Percentiles rank a stretch among this genome's conserved stretches.
Conservation (phyloP, 2,888 invertebrate species). For the Nematopogon swammerdamellus region DNA sequence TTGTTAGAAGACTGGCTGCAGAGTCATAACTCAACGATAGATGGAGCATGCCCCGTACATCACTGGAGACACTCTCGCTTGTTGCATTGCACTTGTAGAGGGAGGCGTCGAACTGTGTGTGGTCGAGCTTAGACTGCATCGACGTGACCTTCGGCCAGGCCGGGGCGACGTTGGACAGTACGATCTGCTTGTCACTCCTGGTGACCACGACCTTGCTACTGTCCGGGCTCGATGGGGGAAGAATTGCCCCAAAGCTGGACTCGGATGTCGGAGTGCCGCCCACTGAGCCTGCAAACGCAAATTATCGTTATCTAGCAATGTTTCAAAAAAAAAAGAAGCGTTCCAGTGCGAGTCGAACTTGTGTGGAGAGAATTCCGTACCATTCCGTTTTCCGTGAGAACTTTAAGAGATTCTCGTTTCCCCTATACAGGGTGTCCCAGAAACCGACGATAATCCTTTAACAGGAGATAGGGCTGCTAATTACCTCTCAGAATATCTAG, state of each 20-base stretch:
- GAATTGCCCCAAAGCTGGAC: neutral
- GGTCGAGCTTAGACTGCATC: conserved; percentile 64
- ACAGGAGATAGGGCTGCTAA: too few relatives aligned
- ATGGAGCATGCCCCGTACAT: conserved; percentile 60
- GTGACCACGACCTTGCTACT: conserved; percentile 24
- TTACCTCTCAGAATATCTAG: too few relatives aligned
- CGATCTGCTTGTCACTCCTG: conserved; percentile 51
- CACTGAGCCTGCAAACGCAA: too few relatives aligned
- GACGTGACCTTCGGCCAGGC: conserved; percentile 45
- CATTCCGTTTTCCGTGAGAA: too few relatives aligned
- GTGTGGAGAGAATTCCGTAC: too few relatives aligned
- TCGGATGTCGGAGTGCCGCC: neutral
- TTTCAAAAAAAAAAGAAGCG: too few relatives aligned
- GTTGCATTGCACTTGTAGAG: conserved; percentile 54
- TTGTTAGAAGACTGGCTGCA: conserved; percentile 56
- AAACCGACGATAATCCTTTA: too few relatives aligned
- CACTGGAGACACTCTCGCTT: conserved; percentile 31
- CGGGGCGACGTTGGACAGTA: conserved; percentile 42
- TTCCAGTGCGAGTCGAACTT: too few relatives aligned
- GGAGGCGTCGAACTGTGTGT: conserved; percentile 58
- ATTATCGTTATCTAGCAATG: too few relatives aligned
- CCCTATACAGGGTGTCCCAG: too few relatives aligned
- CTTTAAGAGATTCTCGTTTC: too few relatives aligned
- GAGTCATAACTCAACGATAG: conserved; percentile 60
- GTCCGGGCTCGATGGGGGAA: conserved; percentile 11